Conservation (phyloP, 2,888 invertebrate genomes). For the Boloria euphrosyne region DNA sequence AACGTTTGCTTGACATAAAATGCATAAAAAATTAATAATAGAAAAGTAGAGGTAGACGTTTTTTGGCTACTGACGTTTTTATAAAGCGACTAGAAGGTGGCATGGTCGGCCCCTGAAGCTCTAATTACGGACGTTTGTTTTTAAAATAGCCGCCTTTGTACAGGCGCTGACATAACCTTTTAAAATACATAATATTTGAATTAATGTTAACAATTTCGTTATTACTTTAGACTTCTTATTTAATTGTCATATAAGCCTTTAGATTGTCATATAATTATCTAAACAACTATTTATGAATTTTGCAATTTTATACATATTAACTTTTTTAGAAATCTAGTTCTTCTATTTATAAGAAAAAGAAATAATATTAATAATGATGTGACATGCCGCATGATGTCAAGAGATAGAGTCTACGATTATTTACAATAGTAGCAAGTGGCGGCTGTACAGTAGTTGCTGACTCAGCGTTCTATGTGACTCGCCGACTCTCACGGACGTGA, state of each 20-base stretch:
- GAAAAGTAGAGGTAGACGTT: slow-evolving; percentile 48
- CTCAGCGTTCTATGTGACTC: slow-evolving; percentile 61
- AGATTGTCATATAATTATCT: no score
- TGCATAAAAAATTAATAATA: slow-evolving; percentile 23
- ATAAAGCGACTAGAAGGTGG: slow-evolving; percentile 43
- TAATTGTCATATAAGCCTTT: no score
- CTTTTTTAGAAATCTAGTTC: no score
- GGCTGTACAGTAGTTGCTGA: slow-evolving; percentile 50
- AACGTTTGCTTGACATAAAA: slow-evolving; percentile 6
- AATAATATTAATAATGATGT: no score
- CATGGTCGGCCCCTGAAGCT: slow-evolving; percentile 55
- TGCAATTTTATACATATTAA: no score
- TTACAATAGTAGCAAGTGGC: slow-evolving; percentile 22
- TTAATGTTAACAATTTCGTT: slow-evolving; percentile 26
- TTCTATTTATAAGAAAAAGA: no score
- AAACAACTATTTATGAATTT: no score
- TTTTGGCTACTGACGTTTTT: slow-evolving; percentile 71
- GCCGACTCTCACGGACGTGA: slow-evolving; percentile 62
- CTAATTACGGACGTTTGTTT: slow-evolving; percentile 79
- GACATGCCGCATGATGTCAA: no score
- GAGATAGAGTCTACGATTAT: background rate
- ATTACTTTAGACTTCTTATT: background rate
- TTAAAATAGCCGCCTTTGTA: slow-evolving; percentile 69
- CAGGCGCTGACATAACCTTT: slow-evolving; percentile 51
- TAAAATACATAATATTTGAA: slow-evolving; percentile 35